Percentiles rank a stretch among this genome's conserved stretches.
Evolutionary conservation across 2,113 vertebrate species (phyloP).

Genomic region (Myrmophylax atrothorax): DNA sequence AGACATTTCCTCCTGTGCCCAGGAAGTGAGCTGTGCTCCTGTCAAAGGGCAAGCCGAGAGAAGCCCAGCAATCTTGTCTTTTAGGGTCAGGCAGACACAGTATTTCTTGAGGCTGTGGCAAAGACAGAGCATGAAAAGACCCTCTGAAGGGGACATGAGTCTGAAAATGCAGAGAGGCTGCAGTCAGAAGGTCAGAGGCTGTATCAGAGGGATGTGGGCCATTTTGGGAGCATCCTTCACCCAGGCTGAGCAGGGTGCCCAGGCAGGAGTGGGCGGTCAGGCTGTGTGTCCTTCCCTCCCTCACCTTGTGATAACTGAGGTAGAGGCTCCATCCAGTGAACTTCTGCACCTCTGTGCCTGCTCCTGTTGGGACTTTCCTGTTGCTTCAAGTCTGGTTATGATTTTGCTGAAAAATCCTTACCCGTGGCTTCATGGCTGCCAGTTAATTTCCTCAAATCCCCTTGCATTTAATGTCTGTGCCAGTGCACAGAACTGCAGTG

Average conservation of each 20-base stretch:
- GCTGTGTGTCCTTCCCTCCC: not conserved
- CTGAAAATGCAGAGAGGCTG: not conserved
- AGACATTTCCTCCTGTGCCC: fast-evolving
- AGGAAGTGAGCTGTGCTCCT: not conserved
- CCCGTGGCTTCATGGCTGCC: fast-evolving
- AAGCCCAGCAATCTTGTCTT: not conserved
- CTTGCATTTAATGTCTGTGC: not conserved
- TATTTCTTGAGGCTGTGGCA: not conserved
- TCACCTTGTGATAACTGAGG: no score
- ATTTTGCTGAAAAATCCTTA: not conserved
- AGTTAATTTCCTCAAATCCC: not conserved
- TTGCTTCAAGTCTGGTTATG: not conserved
- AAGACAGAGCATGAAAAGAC: not conserved
- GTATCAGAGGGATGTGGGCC: fast-evolving
- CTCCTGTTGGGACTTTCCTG: fast-evolving
- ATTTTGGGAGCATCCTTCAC: not conserved
- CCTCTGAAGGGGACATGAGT: fast-evolving
- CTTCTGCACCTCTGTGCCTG: not conserved
- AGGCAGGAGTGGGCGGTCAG: not conserved
- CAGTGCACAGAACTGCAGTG: not conserved
- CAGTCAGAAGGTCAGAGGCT: not conserved
- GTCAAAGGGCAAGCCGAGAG: not conserved
- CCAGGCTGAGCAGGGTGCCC: not conserved
- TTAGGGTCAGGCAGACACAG: not conserved
- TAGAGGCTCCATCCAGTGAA: not conserved